phyloP scores from a whole-genome alignment of 2,113 vertebrate genomes.

The Cairina moschata region DNA sequence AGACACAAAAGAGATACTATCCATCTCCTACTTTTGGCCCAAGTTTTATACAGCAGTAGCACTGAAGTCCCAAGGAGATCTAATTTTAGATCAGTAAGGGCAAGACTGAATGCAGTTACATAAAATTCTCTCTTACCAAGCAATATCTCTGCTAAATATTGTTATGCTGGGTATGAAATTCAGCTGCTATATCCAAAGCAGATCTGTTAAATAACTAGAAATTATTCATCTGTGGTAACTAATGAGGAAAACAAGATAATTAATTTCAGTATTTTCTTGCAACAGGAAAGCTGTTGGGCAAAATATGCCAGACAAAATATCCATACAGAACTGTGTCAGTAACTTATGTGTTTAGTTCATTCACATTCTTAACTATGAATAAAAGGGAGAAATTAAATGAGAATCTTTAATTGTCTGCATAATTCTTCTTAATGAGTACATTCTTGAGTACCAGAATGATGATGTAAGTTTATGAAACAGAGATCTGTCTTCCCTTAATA shows the following conservation, averaged over 20 bases:
- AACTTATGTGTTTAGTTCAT: constrained; percentile 11
- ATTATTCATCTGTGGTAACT: background rate
- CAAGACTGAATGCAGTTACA: background rate
- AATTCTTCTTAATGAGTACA: constrained; percentile 48
- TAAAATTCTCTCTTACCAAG: background rate
- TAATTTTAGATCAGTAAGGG: background rate
- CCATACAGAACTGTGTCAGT: background rate
- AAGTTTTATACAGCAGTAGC: background rate
- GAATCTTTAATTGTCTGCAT: constrained; percentile 25
- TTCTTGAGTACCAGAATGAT: background rate
- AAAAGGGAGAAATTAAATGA: constrained; percentile 27
- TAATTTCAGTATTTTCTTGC: constrained; percentile 2
- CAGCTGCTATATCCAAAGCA: background rate
- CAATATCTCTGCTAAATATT: background rate
- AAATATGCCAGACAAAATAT: constrained; percentile 4
- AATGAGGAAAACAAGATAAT: constrained; percentile 23
- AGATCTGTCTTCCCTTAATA: constrained; percentile 32
- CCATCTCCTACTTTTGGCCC: background rate
- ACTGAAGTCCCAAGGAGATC: background rate
- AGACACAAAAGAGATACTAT: background rate
- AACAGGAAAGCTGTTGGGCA: background rate
- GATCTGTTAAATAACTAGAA: constrained; percentile 6
- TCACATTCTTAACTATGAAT: constrained; percentile 14
- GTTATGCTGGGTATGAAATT: background rate
- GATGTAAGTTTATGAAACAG: constrained; percentile 40